Conservation (phyloP, 2,797 vertebrate genomes). For the Uromys caudimaculatus region DNA sequence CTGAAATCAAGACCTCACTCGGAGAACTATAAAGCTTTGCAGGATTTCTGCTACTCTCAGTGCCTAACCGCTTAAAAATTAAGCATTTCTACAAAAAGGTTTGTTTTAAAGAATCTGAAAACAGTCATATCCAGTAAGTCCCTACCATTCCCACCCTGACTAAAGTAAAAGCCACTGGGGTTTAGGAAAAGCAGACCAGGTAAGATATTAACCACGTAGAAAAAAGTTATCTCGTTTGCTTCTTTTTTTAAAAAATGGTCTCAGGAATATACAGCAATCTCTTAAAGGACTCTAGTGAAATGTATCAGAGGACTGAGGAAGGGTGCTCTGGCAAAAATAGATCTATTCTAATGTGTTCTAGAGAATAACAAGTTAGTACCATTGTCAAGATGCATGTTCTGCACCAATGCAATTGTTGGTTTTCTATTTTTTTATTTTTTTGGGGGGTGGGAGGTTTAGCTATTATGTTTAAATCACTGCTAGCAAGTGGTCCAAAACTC, state of each 20-base stretch:
- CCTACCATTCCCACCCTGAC: constrained; percentile 86
- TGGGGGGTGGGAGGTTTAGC: constrained; percentile 87
- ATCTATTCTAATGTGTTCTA: constrained; percentile 88
- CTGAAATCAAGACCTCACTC: constrained; percentile 88
- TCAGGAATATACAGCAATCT: constrained; percentile 91
- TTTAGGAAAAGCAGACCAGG: constrained; percentile 91
- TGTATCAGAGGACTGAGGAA: constrained; percentile 86
- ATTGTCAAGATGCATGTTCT: constrained; percentile 89
- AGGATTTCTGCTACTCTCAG: constrained; percentile 93
- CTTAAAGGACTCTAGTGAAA: constrained; percentile 90
- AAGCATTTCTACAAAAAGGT: constrained; percentile 93
- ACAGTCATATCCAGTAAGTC: constrained; percentile 95
- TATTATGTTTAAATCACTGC: constrained; percentile 83
- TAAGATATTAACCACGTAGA: constrained; percentile 90
- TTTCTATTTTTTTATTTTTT: constrained; percentile 46
- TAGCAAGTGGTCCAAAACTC: constrained; percentile 87
- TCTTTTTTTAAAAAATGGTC: constrained; percentile 89
- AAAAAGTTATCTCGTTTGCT: constrained; percentile 88
- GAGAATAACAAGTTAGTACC: constrained; percentile 88
- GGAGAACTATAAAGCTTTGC: constrained; percentile 92
- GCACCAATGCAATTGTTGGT: constrained; percentile 84
- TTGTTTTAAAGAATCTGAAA: constrained; percentile 92
- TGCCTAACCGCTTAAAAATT: constrained; percentile 94
- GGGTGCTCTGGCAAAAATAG: constrained; percentile 89
- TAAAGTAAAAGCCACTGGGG: constrained; percentile 90